Conservation (phyloP, 2,888 invertebrate species). For the Choreutis nemorana region DNA sequence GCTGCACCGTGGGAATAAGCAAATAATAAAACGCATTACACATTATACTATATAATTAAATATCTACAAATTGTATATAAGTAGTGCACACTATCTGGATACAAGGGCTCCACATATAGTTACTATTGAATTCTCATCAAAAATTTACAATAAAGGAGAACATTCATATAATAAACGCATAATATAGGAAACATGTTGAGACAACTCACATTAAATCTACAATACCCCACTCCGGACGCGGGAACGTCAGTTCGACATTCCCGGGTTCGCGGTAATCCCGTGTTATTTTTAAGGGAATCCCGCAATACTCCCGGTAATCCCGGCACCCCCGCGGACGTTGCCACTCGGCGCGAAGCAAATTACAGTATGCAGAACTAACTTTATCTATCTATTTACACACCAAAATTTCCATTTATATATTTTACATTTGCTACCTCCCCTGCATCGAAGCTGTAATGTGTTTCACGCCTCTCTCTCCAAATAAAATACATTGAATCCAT, state of each 20-base stretch:
- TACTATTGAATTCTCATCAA: constrained; percentile 41
- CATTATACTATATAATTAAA: constrained; percentile 66
- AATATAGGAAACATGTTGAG: constrained; percentile 60
- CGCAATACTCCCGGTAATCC: constrained; percentile 7
- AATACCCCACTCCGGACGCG: constrained; percentile 18
- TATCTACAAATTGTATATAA: constrained; percentile 64
- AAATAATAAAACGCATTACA: constrained; percentile 60
- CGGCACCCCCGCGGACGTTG: constrained; percentile 5
- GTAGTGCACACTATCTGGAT: constrained; percentile 55
- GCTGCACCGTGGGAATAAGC: constrained; percentile 43
- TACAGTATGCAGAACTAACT: constrained; percentile 35
- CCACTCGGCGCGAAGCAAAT: constrained; percentile 49
- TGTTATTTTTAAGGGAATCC: no score
- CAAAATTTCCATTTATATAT: constrained; percentile 36
- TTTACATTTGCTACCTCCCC: constrained; percentile 7
- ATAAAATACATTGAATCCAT: no score
- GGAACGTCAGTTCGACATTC: no score
- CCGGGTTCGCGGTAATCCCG: no score
- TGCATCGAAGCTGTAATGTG: constrained; percentile 42
- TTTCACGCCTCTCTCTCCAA: constrained; percentile 56
- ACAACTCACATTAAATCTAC: constrained; percentile 38
- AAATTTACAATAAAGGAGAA: constrained; percentile 64
- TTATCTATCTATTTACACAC: constrained; percentile 3
- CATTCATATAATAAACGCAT: constrained; percentile 63
- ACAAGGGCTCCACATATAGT: constrained; percentile 35